Evolutionary conservation across 2,797 vertebrate species (phyloP), one percentile per base, ranked within the genome.

Genomic region (Pempheris klunzingeri): DNA sequence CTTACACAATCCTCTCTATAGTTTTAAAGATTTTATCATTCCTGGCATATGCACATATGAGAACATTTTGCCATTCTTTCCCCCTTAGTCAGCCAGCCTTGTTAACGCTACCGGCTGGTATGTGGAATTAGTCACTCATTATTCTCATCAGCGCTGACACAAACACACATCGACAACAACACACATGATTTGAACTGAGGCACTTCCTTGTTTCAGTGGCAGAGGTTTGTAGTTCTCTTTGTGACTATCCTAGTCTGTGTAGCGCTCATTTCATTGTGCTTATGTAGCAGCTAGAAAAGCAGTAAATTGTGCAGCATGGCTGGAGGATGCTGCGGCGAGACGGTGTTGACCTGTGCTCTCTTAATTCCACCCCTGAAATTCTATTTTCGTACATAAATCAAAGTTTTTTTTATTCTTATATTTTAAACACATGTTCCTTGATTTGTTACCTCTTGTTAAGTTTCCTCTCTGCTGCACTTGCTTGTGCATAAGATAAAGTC

Each of bases 121-220:
- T 87, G 87, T 87, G 82, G 89, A 91, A 92, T 91, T 90, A 91
- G 89, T 90, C 88, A 84, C 81, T 88, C 85, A 81, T 93, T 92
- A 87, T 82, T 90, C 85, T 89, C 90, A 88, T 89, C 86, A 77
- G 80, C 34, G 49, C 82, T 84, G 88, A 90, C 89, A 91, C 81
- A 92, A 78, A 86, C 78, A 62, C 79, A 71, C 84, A 77, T 80
- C 82, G 83, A 74, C 74, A 63, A 61, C 79, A 82, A 58, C 77
- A 64, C 77, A 54, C 81, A 71, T 75, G 84, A 84, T 86, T 71
- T 81, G 36, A 82, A 71, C 71, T 71, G 67, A 86, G 80, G 76
- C 82, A 63, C 81, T 86, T 87, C 81, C 86, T 90, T 86, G 84
- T 92, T 85, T 84, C 77, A 7, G 50, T 81, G 80, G 78, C 62